Base-by-base conservation (phyloP, 2,888 invertebrate species). In the Romanomermis culicivorax region DNA sequence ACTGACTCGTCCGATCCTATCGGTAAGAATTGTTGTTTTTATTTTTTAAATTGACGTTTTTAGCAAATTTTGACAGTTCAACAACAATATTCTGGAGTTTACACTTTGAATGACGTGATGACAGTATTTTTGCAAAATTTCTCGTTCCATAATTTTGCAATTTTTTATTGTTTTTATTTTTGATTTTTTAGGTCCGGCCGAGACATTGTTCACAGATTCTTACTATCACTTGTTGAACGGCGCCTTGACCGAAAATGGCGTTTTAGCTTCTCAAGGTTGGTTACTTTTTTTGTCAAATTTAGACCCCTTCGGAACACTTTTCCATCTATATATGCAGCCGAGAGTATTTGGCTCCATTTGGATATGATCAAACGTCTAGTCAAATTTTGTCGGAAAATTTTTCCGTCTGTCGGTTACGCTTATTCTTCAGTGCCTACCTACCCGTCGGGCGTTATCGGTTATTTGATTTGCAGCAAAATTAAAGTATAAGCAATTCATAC, bases 1-100 rank as follows among this genome's bases (percentile, higher is more conserved):
- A 97, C 95, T 0, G 97, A 97, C 70, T 91, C 91, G 60, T 89
- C 91, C 43, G 97, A 97, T 74, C 95, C 95, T 0, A 77, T 93
- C 29, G 95, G 93, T 76, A 65, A 68, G 29, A 25, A 49, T 49
- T 45, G 17, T 7, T n/a, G 23, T n/a, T 23, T 45, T 45, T 4
- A 11, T 45, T 45, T 7, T 45, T 45, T 17, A 36, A 36, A 17
- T 17, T 36, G 11, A 36, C 7, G 7, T 17, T 36, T 36, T 36
- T 7, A 36, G 17, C 7, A 36, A 11, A 36, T 17, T 36, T 36
- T 36, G 11, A 36, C 17, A 36, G 7, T 7, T 36, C 36, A 11
- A 36, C 36, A 11, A 36, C 7, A 36, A 36, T 17, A 36, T 11
- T 36, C 36, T 36, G 36, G 11, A 17, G 7, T 36, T 36, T 36